Base-by-base conservation (phyloP, 2,797 vertebrate genomes). In the Micromesistius poutassou region DNA sequence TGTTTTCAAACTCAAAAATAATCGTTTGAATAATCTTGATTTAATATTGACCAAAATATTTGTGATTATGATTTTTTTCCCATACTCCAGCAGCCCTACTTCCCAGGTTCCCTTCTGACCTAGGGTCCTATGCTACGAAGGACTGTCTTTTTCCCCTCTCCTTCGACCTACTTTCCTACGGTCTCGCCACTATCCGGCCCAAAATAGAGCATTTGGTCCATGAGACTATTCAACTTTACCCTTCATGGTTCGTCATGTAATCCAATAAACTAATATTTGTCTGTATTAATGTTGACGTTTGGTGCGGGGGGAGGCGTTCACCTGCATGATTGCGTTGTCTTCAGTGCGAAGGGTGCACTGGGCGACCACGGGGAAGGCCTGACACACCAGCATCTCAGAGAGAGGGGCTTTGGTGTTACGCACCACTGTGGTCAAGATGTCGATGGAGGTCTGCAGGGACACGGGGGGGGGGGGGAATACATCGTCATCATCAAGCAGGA, bases 321-420 rank as follows among this genome's bases (percentile, higher is more conserved):
- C 98, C 97, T 99, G 98, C 97, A 99, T 99, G 31, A 96, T 97
- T 19, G 98, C 94, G 66, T 97, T 98, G 89, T 99, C 98, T 22
- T 99, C 98, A 0, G 98, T 98, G 81, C 95, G 96, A 35, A 99
- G 91, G 9, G 96, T 99, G 89, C 98, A 99, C 86, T 99, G 98
- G 4, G 97, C 98, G 84, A 98, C 96, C 5, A 97, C 97, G 72
- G 98, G 98, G 76, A 99, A 99, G 0, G 96, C 98, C 80, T 99
- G 97, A 87, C 97, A 99, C 85, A 99, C 94, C 55, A 99, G 94
- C 88, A 99, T 93, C 91, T 99, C 97, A 3, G 98, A 98, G 70
- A 99, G 94, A 0, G 98, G 97, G 0, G 97, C 92, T 79, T 99
- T 98, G 5, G 97, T 97, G 82, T 97, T 97, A 82, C 98, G 95